phyloP scores from a whole-genome alignment of 2,113 vertebrate genomes.

The Atlantisia rogersi region DNA sequence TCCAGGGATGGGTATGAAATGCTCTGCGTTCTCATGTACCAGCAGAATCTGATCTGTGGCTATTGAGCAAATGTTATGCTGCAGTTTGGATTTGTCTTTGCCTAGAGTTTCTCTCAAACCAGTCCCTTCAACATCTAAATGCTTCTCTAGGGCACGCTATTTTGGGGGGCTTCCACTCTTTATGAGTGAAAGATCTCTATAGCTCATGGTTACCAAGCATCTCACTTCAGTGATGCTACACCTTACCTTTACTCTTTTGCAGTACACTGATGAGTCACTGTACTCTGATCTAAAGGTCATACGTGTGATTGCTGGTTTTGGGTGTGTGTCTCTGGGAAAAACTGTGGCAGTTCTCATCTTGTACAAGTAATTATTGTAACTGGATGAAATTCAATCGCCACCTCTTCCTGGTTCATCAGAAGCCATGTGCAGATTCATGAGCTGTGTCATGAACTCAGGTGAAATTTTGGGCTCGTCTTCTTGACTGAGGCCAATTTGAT shows the following conservation, averaged over 20 bases:
- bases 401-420: conserved; percentile 12
- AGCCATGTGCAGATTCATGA: not conserved
- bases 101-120: not conserved
- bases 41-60: not conserved
- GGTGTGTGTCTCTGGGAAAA: conserved; percentile 32
- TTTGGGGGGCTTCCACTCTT: not conserved
- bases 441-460: not conserved
- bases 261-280: conserved; percentile 22
- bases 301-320: not conserved
- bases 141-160: not conserved
- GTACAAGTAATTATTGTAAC: conserved; percentile 1
- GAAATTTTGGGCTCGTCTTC: not conserved
- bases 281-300: conserved; percentile 23
- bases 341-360: not conserved
- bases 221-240: not conserved
- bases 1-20: not conserved
- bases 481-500: not conserved
- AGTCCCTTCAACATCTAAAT: not conserved
- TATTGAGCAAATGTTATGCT: not conserved
- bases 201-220: not conserved
- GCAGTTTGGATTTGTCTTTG: not conserved
- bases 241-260: conserved; percentile 1
- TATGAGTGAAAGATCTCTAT: not conserved
- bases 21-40: not conserved
- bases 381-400: not conserved